Evolutionary conservation across 2,113 vertebrate genomes (phyloP).

Genomic region (Himantopus leucocephalus): DNA sequence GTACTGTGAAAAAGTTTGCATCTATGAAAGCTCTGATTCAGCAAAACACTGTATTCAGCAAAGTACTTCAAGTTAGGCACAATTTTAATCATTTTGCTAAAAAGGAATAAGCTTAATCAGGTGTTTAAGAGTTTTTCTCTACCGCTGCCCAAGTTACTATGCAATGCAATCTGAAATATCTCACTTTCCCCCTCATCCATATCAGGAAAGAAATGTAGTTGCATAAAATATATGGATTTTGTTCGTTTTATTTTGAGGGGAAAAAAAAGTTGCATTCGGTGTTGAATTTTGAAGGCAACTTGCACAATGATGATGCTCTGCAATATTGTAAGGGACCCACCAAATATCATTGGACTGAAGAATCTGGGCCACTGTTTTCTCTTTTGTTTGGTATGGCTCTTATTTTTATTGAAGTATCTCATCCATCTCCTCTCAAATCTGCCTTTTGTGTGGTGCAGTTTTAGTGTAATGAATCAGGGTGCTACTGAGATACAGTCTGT

Average conservation of each 20-base stretch:
- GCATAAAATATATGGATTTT: not conserved
- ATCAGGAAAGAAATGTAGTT: not conserved
- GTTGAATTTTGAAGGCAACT: not conserved
- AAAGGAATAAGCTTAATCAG: not conserved
- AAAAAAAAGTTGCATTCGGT: not conserved
- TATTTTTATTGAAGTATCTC: not conserved
- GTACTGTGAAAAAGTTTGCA: not conserved
- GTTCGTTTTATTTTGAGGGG: not conserved
- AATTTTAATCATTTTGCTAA: not conserved
- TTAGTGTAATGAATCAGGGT: not conserved
- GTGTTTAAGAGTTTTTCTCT: not conserved
- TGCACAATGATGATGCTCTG: not conserved
- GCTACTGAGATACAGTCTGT: not conserved
- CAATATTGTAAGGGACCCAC: not conserved
- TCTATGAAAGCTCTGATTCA: conserved; percentile 27
- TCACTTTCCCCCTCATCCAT: not conserved
- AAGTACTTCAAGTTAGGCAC: not conserved
- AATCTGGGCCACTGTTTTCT: not conserved
- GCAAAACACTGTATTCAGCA: not conserved
- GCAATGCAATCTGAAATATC: not conserved
- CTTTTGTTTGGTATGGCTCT: not conserved
- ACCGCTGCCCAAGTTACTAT: not conserved
- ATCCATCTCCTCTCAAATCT: not conserved
- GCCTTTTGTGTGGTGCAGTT: not conserved
- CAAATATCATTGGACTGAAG: not conserved